A percentile compares a stretch with the other conserved stretches of the same genome.
These are phyloP conservation scores for Ostrea denselamellosa DNA, from an alignment of 1,140 invertebrate species.

Conservation along the genomic window DNA sequence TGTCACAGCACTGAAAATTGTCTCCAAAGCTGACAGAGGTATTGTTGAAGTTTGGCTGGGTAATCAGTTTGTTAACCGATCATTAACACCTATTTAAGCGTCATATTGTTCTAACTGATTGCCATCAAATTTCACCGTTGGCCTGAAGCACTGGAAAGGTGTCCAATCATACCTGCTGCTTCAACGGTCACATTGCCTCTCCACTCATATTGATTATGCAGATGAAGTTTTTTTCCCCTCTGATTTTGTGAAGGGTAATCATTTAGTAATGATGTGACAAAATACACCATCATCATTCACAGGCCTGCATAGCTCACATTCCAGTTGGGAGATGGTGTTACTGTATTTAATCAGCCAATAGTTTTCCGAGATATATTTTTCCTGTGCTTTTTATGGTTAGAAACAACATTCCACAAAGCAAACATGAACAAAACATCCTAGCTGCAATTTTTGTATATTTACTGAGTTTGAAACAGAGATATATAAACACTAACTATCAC, in stretches of 20 bases:
- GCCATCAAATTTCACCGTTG: slow-evolving; percentile 36
- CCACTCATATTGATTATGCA: slow-evolving; percentile 20
- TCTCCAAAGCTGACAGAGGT: background rate
- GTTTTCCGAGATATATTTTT: background rate
- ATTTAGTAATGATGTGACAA: slow-evolving; percentile 24
- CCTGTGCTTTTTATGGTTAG: background rate
- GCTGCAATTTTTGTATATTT: no score
- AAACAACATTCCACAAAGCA: no score
- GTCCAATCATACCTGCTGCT: slow-evolving; percentile 34
- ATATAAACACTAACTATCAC: no score
- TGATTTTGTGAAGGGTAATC: slow-evolving; percentile 21
- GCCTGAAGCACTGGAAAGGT: slow-evolving; percentile 30
- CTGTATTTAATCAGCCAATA: background rate
- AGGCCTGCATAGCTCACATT: background rate
- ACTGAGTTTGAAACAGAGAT: no score
- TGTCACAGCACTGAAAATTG: background rate
- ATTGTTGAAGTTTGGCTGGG: background rate
- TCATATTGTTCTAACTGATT: slow-evolving; percentile 29
- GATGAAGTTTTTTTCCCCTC: slow-evolving; percentile 20
- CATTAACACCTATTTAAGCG: slow-evolving; percentile 37
- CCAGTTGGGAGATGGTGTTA: background rate
- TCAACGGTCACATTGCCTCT: slow-evolving; percentile 27
- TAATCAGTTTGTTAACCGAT: slow-evolving; percentile 38
- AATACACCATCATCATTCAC: slow-evolving; percentile 10
- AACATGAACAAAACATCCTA: no score